Conservation (phyloP, 2,113 vertebrate genomes). For the Chloropsis cyanopogon region DNA sequence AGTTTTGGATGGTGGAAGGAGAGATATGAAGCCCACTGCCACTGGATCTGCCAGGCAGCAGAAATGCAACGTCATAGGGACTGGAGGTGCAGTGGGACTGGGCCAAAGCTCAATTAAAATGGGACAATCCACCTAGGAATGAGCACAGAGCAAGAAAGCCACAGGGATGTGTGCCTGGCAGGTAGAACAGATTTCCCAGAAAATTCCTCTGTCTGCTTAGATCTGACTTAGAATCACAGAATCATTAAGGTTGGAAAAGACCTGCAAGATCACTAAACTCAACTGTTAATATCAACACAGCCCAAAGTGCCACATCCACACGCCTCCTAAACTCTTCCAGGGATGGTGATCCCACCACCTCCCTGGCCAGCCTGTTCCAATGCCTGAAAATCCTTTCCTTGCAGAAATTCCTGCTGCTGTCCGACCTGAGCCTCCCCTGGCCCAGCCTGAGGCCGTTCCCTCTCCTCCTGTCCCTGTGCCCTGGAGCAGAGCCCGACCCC, state of each 20-base stretch:
- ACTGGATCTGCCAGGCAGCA: not conserved
- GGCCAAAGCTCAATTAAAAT: not conserved
- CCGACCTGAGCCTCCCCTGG: fast-evolving
- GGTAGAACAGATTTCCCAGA: not conserved
- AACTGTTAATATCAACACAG: not conserved
- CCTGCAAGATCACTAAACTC: not conserved
- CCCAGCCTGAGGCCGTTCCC: not conserved
- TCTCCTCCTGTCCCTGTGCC: not conserved
- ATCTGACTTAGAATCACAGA: not conserved
- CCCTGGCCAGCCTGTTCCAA: not conserved
- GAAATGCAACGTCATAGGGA: not conserved
- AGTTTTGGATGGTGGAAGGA: not conserved
- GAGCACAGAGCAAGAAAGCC: not conserved
- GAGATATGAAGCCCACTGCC: not conserved
- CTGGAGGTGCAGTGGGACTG: not conserved
- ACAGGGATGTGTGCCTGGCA: not conserved
- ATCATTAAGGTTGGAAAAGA: not conserved
- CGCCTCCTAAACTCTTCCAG: not conserved
- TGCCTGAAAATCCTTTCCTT: not conserved
- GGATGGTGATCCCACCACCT: not conserved
- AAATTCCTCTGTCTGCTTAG: not conserved
- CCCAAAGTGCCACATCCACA: not conserved
- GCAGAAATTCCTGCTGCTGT: fast-evolving
- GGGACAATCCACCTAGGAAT: not conserved
- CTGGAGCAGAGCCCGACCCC: fast-evolving